Base-by-base conservation (phyloP, 2,113 vertebrate genomes). In the Rhadina sibilatrix region DNA sequence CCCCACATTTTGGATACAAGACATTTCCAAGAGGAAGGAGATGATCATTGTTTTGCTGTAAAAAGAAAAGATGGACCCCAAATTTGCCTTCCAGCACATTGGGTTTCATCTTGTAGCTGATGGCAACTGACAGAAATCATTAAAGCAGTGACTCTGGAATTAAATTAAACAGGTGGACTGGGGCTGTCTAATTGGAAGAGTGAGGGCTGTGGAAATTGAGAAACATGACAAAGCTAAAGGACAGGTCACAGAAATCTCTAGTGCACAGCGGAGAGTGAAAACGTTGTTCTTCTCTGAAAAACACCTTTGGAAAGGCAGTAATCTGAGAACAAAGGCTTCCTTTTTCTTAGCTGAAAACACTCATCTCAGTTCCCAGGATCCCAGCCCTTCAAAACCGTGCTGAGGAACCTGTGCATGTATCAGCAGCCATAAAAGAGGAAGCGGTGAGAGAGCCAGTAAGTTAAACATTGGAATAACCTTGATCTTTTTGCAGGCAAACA, bases 61-160 rank as follows among this genome's bases (percentile, higher is more conserved):
- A 69, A 90, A 90, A 35, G 50, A 42, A 82, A 69, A 52, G 60
- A 74, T 33, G 69, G 87, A 78, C 14, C 54, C 50, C 65, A 38
- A 87, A 79, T 7, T 6, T 60, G 60, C 83, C 87, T 22, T 52
- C 19, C 10, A 42, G 79, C 87, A 60, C 54, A 21, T 0, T 3
- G 75, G 83, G 74, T 87, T 85, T 96, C 44, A 82, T 88, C 87
- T 68, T 35, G 54, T 42, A 46, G 83, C 90, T 89, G 95, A 70
- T 33, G 76, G 95, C 76, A 71, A 79, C 42, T 71, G 95, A 75
- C 84, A 93, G 38, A 47, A 65, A 28, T 53, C 76, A 71, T 79
- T 79, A 86, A 86, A 15, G 79, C 60, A 52, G 80, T 11, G 76
- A 56, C 90, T 49, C 81, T 21, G 66, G 47, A 89, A 94, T 91